These are phyloP conservation scores for Pheosia gnoma DNA, from an alignment of 2,888 invertebrate species.

Conservation along the genomic window DNA sequence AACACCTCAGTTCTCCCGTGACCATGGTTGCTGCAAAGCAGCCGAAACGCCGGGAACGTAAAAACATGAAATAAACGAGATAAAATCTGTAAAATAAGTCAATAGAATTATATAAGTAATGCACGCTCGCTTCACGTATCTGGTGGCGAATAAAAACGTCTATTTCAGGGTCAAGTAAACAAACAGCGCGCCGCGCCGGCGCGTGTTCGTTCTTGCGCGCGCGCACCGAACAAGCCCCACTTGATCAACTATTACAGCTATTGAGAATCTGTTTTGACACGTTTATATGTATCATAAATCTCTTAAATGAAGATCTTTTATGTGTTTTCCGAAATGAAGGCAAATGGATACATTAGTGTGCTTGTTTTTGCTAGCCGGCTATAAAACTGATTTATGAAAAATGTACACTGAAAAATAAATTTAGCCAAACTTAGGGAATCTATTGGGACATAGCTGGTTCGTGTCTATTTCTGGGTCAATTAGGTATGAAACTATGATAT, in stretches of 20 bases:
- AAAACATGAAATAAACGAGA: too few species aligned
- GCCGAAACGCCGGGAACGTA: too few species aligned
- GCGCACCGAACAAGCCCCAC: not conserved
- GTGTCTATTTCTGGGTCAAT: too few species aligned
- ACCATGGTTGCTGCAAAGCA: too few species aligned
- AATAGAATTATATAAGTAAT: not conserved
- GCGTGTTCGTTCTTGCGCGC: not conserved
- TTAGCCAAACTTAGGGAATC: too few species aligned
- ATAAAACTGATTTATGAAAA: not conserved
- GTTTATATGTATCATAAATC: not conserved
- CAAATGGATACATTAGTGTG: not conserved
- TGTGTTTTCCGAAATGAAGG: not conserved
- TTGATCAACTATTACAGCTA: not conserved
- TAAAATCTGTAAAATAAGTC: too few species aligned
- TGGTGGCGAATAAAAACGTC: not conserved
- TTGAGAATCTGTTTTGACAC: slow-evolving; percentile 1
- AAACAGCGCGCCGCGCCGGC: not conserved
- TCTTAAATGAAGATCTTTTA: not conserved
- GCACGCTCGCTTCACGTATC: not conserved
- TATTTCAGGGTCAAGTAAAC: not conserved
- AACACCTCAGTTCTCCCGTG: too few species aligned
- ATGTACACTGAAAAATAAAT: too few species aligned
- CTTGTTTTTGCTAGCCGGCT: not conserved
- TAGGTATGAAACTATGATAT: too few species aligned
- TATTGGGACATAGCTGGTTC: too few species aligned